Base-by-base conservation (phyloP, 2,888 invertebrate genomes). In the Lasius platythorax region DNA sequence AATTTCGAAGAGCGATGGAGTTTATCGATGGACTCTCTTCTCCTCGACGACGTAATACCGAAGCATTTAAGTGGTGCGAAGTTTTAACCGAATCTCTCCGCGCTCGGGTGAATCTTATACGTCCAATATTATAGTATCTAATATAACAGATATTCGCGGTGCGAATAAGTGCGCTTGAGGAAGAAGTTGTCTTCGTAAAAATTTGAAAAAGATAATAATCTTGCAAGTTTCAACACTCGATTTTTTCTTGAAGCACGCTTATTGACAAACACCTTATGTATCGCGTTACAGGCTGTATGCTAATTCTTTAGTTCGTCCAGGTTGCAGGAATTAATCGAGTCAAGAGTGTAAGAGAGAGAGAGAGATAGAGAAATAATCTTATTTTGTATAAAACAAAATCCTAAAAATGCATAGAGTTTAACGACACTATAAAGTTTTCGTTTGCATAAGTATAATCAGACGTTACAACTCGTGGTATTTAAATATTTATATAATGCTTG, bases 101-200 rank as follows among this genome's bases (percentile, higher is more conserved):
- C 30, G 74, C 78, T 86, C 84, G 74, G n/a, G 68, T 63, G 40
- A 87, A 87, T 84, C 82, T 87, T 86, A 90, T 90, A 89, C 89
- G 90, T 90, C 90, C 90, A 90, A 86, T 87, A 85, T 64, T 84
- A 83, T 84, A 90, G 83, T 82, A 53, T 67, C 37, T 86, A 88
- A 72, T 1, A 28, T 40, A 70, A 70, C 15, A 18, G 15, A 15
- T 70, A 28, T n/a, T n/a, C 37, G 40, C 18, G 46, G 2, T 30
- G 12, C 9, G 33, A 70, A 70, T 67, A 67, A 61, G 37, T 37
- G 40, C 50, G 79, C 46, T 64, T 50, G 40, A 46, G 15, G 46
- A 67, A 23, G 6, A 33, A 43, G 50, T 9, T 18, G 8, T 43
- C 3, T 3, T 28, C 12, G 18, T 40, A 18, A 11, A 23, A 46